Evolutionary conservation across 2,888 invertebrate genomes (phyloP), one percentile per base, ranked within the genome.

Genomic region (Sturmia bella): DNA sequence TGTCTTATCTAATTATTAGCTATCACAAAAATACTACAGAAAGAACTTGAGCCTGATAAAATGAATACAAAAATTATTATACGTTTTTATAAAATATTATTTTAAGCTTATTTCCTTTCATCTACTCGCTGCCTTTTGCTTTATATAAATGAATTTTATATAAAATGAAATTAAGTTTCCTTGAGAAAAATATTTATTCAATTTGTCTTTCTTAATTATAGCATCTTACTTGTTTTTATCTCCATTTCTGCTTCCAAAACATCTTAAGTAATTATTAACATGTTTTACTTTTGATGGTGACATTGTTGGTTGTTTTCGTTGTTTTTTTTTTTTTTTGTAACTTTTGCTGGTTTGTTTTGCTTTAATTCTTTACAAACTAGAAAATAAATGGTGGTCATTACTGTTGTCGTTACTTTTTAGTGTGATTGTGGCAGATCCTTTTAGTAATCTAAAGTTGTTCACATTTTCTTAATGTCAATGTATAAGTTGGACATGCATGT

Each of bases 321-420:
- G 32, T 13, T n/a, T 4, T 43, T 52, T 19, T 56, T 21, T 37
- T 74, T 61, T 50, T 1, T 59, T 24, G 1, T 59, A 15, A 45
- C 11, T 32, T 21, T 21, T 0, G 15, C 13, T 63, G 11, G 27
- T 56, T 24, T 56, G n/a, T 39, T 43, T 41, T 27, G 17, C 3
- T 64, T 56, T 50, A 39, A 48, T 57, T 72, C 9, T 19, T 7
- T 12, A n/a, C 27, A 19, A 78, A 64, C 48, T 41, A 37, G 56
- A 59, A 68, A 73, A 77, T 52, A 68, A 77, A 77, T 77, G 68
- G 50, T 73, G 72, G 66, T 66, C 66, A 81, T 77, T 72, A 72
- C 45, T 72, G 66, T 80, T 68, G 63, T 3, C 81, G 68, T 81
- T 81, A 81, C 17, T 59, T 73, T 77, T 73, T 68, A 77, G 19